Evolutionary conservation across 2,113 vertebrate species (phyloP).

Genomic region (Aegypius monachus): DNA sequence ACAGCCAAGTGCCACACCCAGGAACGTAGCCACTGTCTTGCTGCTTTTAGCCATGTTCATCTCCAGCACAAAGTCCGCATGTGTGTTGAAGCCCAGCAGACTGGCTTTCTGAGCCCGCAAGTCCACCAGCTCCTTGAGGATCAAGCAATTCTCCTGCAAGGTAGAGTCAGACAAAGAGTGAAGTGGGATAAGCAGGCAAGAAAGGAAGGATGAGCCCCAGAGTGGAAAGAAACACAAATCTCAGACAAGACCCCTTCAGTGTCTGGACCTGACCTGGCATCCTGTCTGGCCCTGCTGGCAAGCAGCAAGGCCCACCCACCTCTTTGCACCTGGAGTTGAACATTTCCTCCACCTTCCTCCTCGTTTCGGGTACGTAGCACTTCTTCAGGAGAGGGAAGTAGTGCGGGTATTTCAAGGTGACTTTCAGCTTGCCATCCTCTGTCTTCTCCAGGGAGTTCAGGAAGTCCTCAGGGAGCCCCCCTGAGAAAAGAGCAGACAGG

Average conservation of each 20-base stretch:
- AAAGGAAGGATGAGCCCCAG: neutral
- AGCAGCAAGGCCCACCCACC: conserved; percentile 61
- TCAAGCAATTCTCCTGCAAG: conserved; percentile 85
- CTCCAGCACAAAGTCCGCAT: conserved; percentile 93
- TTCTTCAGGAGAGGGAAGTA: conserved; percentile 98
- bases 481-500: conserved; percentile 52
- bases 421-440: conserved; percentile 82
- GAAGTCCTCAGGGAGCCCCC: conserved; percentile 94
- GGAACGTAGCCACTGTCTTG: conserved; percentile 82
- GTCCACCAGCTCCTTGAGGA: conserved; percentile 90
- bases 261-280: neutral
- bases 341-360: conserved; percentile 85
- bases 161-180: neutral
- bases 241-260: accelerated
- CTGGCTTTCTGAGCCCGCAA: conserved; percentile 85
- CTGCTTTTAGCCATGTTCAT: conserved; percentile 97
- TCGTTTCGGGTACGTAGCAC: conserved; percentile 88
- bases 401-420: conserved; percentile 95
- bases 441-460: conserved; percentile 88
- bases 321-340: conserved; percentile 96
- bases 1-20: conserved; percentile 71
- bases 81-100: conserved; percentile 87
- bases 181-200: accelerated
- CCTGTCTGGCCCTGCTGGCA: neutral
- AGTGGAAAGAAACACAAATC: accelerated